Evolutionary conservation across 2,113 vertebrate species (phyloP).

Genomic region (Pteruthius melanotis): DNA sequence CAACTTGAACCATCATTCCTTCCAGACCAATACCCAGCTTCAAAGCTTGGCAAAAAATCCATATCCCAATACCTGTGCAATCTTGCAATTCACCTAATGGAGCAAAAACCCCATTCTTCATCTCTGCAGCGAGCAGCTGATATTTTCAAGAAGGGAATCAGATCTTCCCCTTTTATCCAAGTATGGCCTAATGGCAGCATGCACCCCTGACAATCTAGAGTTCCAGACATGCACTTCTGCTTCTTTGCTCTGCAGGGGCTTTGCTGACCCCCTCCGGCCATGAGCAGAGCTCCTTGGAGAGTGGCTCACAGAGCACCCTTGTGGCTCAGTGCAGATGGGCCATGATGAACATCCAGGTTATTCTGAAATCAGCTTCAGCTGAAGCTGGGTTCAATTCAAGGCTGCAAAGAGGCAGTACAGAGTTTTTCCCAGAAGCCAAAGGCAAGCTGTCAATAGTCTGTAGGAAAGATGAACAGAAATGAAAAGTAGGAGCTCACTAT

Average conservation of each 20-base stretch:
- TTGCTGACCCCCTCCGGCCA: background rate
- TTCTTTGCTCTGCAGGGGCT: background rate
- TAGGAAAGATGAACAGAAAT: background rate
- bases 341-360: background rate
- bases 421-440: background rate
- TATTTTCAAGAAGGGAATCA: background rate
- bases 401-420: background rate
- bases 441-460: background rate
- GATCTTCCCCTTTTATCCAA: background rate
- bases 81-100: background rate
- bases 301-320: background rate
- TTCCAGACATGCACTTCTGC: background rate
- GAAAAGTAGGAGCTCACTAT: background rate
- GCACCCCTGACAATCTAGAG: background rate
- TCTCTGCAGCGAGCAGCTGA: background rate
- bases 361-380: background rate
- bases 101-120: background rate
- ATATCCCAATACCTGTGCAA: background rate
- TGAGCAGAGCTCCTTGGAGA: background rate
- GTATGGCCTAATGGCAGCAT: background rate
- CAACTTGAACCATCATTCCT: background rate
- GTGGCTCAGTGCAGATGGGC: background rate
- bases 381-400: background rate
- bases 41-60: background rate
- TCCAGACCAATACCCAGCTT: background rate